phyloP scores from a whole-genome alignment of 2,888 invertebrate species.

The Boloria euphrosyne region DNA sequence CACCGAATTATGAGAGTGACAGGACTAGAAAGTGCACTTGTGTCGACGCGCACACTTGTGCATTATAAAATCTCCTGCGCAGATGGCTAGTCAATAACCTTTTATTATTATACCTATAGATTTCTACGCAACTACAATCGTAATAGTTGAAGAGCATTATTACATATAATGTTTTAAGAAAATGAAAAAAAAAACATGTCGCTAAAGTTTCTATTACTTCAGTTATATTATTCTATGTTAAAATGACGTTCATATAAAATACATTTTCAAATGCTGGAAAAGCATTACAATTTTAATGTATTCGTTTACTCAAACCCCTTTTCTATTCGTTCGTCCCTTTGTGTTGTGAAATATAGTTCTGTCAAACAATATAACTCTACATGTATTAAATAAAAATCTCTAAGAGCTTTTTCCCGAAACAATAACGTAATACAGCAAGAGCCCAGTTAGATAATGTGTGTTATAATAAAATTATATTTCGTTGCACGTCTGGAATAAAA shows the following conservation, averaged over 20 bases:
- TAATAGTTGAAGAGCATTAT: too few species aligned
- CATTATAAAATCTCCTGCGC: too few species aligned
- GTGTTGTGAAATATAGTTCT: conserved; percentile 11
- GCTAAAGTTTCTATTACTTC: neutral
- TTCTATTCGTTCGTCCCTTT: conserved; percentile 14
- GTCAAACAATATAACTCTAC: conserved; percentile 11
- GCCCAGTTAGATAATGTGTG: conserved; percentile 37
- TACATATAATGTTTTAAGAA: too few species aligned
- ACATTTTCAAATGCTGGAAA: conserved; percentile 3
- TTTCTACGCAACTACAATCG: too few species aligned
- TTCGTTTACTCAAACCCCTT: conserved; percentile 14
- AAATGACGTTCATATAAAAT: neutral
- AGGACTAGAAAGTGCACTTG: too few species aligned
- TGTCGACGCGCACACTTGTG: too few species aligned
- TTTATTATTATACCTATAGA: too few species aligned
- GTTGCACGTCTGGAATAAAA: conserved; percentile 40
- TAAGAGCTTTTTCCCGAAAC: conserved; percentile 19
- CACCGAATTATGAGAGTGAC: too few species aligned
- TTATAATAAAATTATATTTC: conserved; percentile 47
- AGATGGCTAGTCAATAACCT: too few species aligned
- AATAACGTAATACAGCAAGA: conserved; percentile 34
- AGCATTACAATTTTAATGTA: conserved; percentile 14
- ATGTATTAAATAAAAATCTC: conserved; percentile 16
- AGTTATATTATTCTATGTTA: neutral
- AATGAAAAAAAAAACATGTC: neutral